Evolutionary conservation across 2,888 invertebrate species (phyloP).

Genomic region (Macrosoma leucophasiata): DNA sequence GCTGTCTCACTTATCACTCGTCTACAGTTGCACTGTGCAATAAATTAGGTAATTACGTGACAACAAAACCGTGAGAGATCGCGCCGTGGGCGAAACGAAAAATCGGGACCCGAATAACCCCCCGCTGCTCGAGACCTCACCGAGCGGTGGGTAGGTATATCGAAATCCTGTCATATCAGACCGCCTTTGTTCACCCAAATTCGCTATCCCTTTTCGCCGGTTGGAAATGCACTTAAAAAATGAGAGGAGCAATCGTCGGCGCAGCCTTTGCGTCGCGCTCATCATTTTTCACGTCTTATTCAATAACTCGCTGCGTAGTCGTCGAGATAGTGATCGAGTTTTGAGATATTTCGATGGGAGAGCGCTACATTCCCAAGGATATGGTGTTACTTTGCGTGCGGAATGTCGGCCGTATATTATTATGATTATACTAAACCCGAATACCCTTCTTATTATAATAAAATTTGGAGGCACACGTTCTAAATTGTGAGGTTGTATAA

Average conservation of each 20-base stretch:
- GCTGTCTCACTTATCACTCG: constrained; percentile 39
- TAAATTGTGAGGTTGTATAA: too few species aligned
- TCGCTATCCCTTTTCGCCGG: constrained; percentile 46
- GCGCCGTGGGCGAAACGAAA: constrained; percentile 50
- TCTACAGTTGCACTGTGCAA: constrained; percentile 46
- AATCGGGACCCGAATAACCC: constrained; percentile 40
- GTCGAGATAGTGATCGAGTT: constrained; percentile 71
- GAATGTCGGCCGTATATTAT: constrained; percentile 45
- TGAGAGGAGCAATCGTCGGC: constrained; percentile 55
- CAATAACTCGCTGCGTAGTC: constrained; percentile 71
- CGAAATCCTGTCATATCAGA: constrained; percentile 53
- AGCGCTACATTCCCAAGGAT: constrained; percentile 69
- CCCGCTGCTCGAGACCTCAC: constrained; percentile 65
- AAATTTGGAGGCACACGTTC: too few species aligned
- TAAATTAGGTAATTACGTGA: constrained; percentile 70
- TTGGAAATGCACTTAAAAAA: constrained; percentile 32
- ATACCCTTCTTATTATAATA: constrained; percentile 22
- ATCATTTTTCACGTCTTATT: constrained; percentile 76
- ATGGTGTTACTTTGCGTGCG: constrained; percentile 74
- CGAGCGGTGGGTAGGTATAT: constrained; percentile 38
- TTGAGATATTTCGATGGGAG: constrained; percentile 71
- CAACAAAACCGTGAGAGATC: constrained; percentile 57
- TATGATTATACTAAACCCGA: constrained; percentile 30
- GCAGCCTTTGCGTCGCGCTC: constrained; percentile 58
- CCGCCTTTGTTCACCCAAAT: constrained; percentile 63